Evolutionary conservation across 1,140 invertebrate species (phyloP), one percentile per base, ranked within the genome.

Genomic region (Halesus radiatus): DNA sequence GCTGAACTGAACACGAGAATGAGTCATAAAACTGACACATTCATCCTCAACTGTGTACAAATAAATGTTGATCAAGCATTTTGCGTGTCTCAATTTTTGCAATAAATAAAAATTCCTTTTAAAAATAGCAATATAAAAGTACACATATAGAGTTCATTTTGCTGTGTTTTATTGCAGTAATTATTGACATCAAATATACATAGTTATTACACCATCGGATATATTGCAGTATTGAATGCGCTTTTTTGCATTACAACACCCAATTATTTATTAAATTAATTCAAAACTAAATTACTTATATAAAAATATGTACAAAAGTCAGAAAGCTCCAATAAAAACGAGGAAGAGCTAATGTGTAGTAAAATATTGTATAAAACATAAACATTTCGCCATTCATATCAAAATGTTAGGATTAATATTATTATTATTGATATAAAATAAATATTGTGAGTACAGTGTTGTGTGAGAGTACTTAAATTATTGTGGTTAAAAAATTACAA

Each of bases 261-360:
- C 26, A 64, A 22, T 68, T 56, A 16, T 29, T 60, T 76, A 56
- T n/a, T n/a, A n/a, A n/a, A n/a, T n/a, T n/a, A n/a, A n/a, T n/a
- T n/a, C n/a, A 2, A 58, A 76, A 29, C 60, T 18, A 22, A 60
- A 60, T 62, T 58, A 79, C 58, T 64, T 80, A 80, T 62, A 81
- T 45, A 81, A 78, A 78, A 74, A 81, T 81, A 81, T 78, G 32
- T 81, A 81, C 80, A 81, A 81, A 81, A 81, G 76, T 75, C 53
- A 58, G 76, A 81, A 81, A 81, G 76, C 76, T 81, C 80, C 62
- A 72, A 78, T 76, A 78, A 66, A 78, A 29, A 81, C 75, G 13
- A 64, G 76, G 80, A 81, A 81, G 80, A 81, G 76, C 76, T 52
- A 78, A 23, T 60, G 56, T 58, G 56, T 60, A 60, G 20, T 60